Base-by-base conservation (phyloP, 2,797 vertebrate genomes). In the Bradypodion pumilum region DNA sequence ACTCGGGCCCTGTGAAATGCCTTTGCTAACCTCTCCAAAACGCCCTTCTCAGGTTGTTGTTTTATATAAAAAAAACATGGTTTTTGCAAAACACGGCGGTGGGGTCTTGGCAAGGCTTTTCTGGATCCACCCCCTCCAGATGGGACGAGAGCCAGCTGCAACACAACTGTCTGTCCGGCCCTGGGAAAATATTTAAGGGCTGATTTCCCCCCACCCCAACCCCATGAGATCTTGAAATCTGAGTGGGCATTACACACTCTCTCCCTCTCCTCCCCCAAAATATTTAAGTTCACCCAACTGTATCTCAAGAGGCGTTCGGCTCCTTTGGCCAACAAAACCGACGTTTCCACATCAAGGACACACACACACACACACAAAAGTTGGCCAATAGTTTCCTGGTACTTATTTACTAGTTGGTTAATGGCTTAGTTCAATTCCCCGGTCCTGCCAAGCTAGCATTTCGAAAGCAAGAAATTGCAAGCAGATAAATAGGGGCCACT, bases 171-270 rank as follows among this genome's bases (percentile, higher is more conserved):
- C 90, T 86, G 88, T 94, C 80, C 91, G 91, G 96, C n/a, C 97
- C 97, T 98, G 97, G 97, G 97, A 98, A 98, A 97, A 94, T 94
- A 92, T 90, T 69, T 93, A 73, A 7, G 78, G 86, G 88, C 90
- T 93, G 89, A 2, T 37, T 81, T 84, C 89, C 88, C 94, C 93
- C 86, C n/a, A n/a, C n/a, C n/a, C n/a, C n/a, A n/a, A n/a, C n/a
- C n/a, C n/a, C n/a, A n/a, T 0, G 19, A 84, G 84, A 93, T 91
- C 21, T 91, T 95, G 95, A 95, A 96, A 96, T 88, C 90, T 49
- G 93, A 96, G 94, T 84, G 93, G 69, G 21, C 1, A 29, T 83
- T 80, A 72, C 15, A 29, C 46, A 66, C 65, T 32, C 52, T 21
- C 2, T 56, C 42, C 5, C 75, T 86, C 42, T 59, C 46, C 23